Conservation (phyloP, 2,888 invertebrate species). For the Germaria angustata region DNA sequence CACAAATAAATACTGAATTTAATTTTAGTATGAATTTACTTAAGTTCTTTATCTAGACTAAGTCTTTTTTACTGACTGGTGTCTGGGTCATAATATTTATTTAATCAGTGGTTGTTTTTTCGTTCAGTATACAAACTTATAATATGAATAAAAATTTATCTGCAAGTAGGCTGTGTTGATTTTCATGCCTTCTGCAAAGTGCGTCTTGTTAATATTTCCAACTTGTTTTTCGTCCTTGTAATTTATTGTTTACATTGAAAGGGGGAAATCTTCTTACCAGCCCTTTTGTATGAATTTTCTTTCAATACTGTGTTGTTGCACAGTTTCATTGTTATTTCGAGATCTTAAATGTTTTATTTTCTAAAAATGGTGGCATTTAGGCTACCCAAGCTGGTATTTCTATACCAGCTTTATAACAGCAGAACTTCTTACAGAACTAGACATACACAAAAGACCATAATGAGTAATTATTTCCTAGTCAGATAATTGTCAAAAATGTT, state of each 20-base stretch:
- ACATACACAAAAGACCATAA: too few species aligned
- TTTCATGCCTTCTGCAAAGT: background rate
- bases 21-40: constrained; percentile 4
- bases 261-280: background rate
- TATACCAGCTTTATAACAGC: too few species aligned
- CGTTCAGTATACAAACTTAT: too few species aligned
- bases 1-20: constrained; percentile 10
- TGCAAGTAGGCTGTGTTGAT: too few species aligned
- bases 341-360: background rate
- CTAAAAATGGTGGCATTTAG: background rate
- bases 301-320: background rate
- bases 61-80: constrained; percentile 14
- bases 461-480: too few species aligned
- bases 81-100: background rate
- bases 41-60: constrained; percentile 22
- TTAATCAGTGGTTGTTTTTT: too few species aligned
- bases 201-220: background rate
- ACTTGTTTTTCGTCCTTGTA: background rate
- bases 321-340: background rate
- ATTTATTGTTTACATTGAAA: constrained; percentile 1
- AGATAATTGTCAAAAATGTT: too few species aligned
- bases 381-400: too few species aligned
- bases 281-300: background rate
- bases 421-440: too few species aligned
- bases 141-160: too few species aligned